phyloP scores from a whole-genome alignment of 2,113 vertebrate genomes.

The Phalacrocorax pelagicus region DNA sequence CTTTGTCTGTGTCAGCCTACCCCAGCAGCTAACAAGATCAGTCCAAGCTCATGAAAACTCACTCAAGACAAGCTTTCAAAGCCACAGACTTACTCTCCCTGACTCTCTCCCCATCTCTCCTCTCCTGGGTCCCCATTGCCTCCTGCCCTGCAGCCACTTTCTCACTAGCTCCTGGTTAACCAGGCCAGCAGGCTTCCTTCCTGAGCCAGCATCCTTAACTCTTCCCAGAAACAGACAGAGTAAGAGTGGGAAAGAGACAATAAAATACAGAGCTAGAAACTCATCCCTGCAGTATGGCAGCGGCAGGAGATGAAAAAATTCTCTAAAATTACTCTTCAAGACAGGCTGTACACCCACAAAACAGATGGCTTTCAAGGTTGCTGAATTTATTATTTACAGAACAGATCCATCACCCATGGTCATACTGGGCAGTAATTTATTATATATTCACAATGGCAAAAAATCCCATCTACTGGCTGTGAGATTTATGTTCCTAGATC shows the following conservation, averaged over 20 bases:
- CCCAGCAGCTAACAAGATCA: background rate
- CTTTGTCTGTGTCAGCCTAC: background rate
- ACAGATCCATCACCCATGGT: background rate
- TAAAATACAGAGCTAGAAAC: background rate
- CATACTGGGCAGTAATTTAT: background rate
- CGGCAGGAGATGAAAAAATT: background rate
- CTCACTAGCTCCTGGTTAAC: background rate
- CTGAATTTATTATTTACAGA: conserved; percentile 29
- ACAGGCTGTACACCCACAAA: conserved; percentile 5
- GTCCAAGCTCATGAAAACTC: background rate
- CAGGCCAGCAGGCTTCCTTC: background rate
- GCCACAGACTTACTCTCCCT: background rate
- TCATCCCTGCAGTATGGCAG: background rate
- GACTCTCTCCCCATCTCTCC: background rate
- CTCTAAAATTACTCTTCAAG: background rate
- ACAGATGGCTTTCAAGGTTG: background rate
- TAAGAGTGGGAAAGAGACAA: background rate
- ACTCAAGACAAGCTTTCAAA: background rate
- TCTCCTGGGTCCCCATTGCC: background rate
- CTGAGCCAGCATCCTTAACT: background rate
- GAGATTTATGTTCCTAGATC: background rate
- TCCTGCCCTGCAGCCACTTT: background rate
- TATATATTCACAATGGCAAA: background rate
- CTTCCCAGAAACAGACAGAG: background rate
- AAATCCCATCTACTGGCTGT: background rate